Evolutionary conservation across 1,140 invertebrate species (phyloP), one percentile per base, ranked within the genome.

Genomic region (Drosophila teissieri): DNA sequence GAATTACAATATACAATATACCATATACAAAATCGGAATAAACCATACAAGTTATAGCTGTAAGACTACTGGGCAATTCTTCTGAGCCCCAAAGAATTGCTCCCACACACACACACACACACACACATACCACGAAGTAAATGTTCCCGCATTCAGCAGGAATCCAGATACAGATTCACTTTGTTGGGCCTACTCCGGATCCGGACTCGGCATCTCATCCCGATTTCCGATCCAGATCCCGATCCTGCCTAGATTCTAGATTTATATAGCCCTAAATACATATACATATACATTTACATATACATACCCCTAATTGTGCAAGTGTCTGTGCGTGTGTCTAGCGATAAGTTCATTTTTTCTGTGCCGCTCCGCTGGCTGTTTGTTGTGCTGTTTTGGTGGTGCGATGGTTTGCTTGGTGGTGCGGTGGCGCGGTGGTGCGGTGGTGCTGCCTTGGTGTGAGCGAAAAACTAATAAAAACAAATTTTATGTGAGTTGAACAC

Each of bases 401-500:
- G 4, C 19, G 27, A 7, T 31, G 27, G 24, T 24, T 19, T 19
- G 22, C 3, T 24, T 24, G 22, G 2, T 22, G 22, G 22, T 4
- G 2, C 4, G 22, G 22, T 24, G 3, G 22, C 0, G 3, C 4
- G 22, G 22, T 24, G 22, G 22, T 24, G 22, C 22, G 22, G 4
- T 3, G 22, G 22, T 31, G 36, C 36, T 62, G 37, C 34, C 45
- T 40, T 57, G 78, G 39, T 76, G 76, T 72, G 53, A 56, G 56
- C 61, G 51, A 86, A 37, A 37, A 39, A 39, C 80, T 89, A 88
- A 88, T 89, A 76, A 89, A 79, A 89, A 75, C 67, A 77, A 83
- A 78, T 86, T 88, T 64, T 77, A 80, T 88, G 84, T 84, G 84
- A 84, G 84, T 84, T 89, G 54, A 89, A 73, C 76, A 77, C 54